These are phyloP conservation scores for Allophyes oxyacanthae DNA, from an alignment of 2,888 invertebrate species.

Conservation along the genomic window DNA sequence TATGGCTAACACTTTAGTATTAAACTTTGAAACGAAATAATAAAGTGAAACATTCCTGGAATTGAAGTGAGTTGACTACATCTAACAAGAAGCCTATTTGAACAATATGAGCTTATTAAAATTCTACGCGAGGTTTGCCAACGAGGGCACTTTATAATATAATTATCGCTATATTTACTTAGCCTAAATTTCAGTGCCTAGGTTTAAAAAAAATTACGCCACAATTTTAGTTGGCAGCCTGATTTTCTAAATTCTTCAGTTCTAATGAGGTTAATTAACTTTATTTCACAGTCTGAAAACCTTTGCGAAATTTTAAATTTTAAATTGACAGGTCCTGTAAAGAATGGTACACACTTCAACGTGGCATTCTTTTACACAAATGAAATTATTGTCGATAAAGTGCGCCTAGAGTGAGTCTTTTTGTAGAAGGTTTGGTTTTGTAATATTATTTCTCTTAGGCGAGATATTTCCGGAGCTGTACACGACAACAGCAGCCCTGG, in stretches of 20 bases:
- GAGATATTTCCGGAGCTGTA: conserved; percentile 83
- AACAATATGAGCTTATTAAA: conserved; percentile 37
- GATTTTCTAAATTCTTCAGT: conserved; percentile 8
- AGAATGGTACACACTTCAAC: no score
- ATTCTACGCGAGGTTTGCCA: conserved; percentile 27
- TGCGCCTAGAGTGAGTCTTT: no score
- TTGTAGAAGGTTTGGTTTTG: background rate
- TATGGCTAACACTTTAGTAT: background rate
- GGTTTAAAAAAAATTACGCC: conserved; percentile 7
- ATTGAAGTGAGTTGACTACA: conserved; percentile 9
- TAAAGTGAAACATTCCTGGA: conserved; percentile 19
- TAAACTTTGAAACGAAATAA: conserved; percentile 11
- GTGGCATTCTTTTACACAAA: no score
- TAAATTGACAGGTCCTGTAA: no score
- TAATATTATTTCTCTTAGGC: conserved; percentile 59
- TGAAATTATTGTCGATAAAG: no score
- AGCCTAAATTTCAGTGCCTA: conserved; percentile 10
- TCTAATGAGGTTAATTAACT: conserved; percentile 12
- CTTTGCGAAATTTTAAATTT: background rate
- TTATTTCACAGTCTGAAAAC: background rate
- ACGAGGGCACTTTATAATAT: conserved; percentile 24
- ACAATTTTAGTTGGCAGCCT: conserved; percentile 1
- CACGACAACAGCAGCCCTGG: conserved; percentile 69
- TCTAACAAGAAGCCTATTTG: conserved; percentile 10
- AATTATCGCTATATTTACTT: conserved; percentile 18